Base-by-base conservation (phyloP, 1,140 invertebrate genomes). In the Drosophila biarmipes region DNA sequence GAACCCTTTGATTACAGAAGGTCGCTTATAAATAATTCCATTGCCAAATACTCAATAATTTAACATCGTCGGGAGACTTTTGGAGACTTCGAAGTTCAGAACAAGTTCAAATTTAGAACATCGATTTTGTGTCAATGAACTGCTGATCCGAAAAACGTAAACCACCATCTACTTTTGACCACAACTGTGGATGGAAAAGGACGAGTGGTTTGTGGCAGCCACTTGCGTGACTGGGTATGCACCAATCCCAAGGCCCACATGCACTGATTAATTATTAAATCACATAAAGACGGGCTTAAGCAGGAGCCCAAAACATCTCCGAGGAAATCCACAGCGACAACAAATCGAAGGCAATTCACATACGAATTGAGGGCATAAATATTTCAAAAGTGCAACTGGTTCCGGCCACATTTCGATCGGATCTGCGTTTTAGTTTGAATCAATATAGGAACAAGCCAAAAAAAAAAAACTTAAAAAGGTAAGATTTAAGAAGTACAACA, bases 311-410 rank as follows among this genome's bases (percentile, higher is more conserved):
- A 57, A 55, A 38, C 31, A 35, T 62, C 63, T 80, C 72, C 11
- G 49, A 64, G 57, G 58, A 64, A 51, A 48, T 67, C 40, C 40
- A 78, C 38, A 67, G 52, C 72, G 54, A 71, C 53, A 46, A 64
- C 61, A 80, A 80, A 86, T 85, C 73, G 81, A 80, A 80, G 75
- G 59, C 68, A 75, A 81, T 82, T 57, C 59, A 66, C 78, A 73
- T 72, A 66, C 81, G 85, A 85, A 86, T 80, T 85, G 77, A 73
- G 24, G 24, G 29, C 51, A 85, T 85, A 61, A 85, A 85, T 85
- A 80, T 85, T 85, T 86, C 37, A 85, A 42, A 62, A 58, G 69
- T 76, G 56, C 71, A 64, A 61, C 58, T 61, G 24, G 17, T 61
- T 61, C 35, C 58, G 53, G 24, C 27, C 4, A 15, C 27, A 31